These are phyloP conservation scores for Ceraclea dissimilis DNA, from an alignment of 2,888 invertebrate species.

Conservation along the genomic window DNA sequence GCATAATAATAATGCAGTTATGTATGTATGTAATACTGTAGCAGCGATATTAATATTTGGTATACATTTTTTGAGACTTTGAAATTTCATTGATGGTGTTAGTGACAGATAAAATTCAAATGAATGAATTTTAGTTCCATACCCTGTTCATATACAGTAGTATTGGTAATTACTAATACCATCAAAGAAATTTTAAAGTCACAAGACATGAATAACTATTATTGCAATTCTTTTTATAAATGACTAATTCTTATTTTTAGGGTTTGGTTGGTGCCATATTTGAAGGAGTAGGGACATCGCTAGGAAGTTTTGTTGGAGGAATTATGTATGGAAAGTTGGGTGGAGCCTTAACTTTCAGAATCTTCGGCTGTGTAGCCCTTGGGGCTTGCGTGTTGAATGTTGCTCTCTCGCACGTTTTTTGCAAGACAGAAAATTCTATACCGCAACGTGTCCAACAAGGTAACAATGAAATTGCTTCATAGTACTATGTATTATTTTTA, in stretches of 20 bases:
- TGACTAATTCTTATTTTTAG: constrained; percentile 48
- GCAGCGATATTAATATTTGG: too few species aligned
- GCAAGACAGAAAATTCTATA: constrained; percentile 33
- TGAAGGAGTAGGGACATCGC: constrained; percentile 77
- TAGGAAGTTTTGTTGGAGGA: constrained; percentile 75
- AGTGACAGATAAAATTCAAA: too few species aligned
- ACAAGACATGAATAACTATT: too few species aligned
- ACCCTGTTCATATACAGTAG: too few species aligned
- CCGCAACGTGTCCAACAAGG: not conserved
- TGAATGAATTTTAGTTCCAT: too few species aligned
- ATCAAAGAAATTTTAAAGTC: too few species aligned
- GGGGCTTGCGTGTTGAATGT: constrained; percentile 53
- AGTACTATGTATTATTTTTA: not conserved
- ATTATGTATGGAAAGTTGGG: constrained; percentile 55
- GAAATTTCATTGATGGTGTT: too few species aligned
- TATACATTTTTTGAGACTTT: too few species aligned
- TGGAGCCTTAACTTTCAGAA: constrained; percentile 61
- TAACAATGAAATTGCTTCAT: not conserved
- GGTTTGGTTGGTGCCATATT: constrained; percentile 81
- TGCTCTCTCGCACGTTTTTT: constrained; percentile 28
- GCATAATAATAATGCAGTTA: too few species aligned
- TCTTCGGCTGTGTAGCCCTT: constrained; percentile 64
- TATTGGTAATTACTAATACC: too few species aligned
- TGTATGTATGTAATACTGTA: too few species aligned
- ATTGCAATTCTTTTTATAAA: too few species aligned